A percentile compares a stretch with the other conserved stretches of the same genome.
These are phyloP conservation scores for Bolinopsis microptera DNA, from an alignment of 37 sponge, comb jelly and placozoan genomes.

Conservation along the genomic window DNA sequence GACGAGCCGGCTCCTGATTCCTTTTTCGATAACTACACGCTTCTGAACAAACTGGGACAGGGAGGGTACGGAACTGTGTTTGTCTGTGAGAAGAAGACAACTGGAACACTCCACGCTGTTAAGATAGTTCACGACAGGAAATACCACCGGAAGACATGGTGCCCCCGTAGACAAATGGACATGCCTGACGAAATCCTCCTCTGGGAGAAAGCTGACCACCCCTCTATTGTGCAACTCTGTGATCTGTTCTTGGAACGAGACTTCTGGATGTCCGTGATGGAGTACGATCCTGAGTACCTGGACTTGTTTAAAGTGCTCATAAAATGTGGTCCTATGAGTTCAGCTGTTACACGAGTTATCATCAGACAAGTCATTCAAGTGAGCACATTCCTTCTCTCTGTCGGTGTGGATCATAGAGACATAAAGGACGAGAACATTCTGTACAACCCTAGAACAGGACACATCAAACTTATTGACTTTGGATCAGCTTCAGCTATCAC, in stretches of 20 bases:
- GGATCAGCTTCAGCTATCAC: slow-evolving; percentile 6
- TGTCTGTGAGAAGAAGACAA: not conserved
- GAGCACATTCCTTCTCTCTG: not conserved
- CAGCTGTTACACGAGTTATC: not conserved
- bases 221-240: not conserved
- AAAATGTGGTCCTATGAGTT: not conserved
- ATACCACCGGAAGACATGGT: slow-evolving; percentile 34
- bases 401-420: slow-evolving; percentile 34
- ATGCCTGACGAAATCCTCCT: not conserved
- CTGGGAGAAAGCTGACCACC: not conserved
- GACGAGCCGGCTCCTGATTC: slow-evolving; percentile 1
- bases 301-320: not conserved
- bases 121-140: slow-evolving; percentile 15
- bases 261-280: slow-evolving; percentile 46
- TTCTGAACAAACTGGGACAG: slow-evolving; percentile 1
- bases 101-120: not conserved
- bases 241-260: slow-evolving; percentile 18
- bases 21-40: slow-evolving; percentile 28
- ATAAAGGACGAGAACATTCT: slow-evolving; percentile 56
- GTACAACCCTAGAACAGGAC: slow-evolving; percentile 40
- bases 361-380: slow-evolving; percentile 19
- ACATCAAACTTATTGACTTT: slow-evolving; percentile 50
- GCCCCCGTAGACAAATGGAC: not conserved
- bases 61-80: slow-evolving; percentile 16
- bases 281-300: slow-evolving; percentile 26